Conservation (phyloP, 2,797 vertebrate genomes). For the Sandelia bainsii region DNA sequence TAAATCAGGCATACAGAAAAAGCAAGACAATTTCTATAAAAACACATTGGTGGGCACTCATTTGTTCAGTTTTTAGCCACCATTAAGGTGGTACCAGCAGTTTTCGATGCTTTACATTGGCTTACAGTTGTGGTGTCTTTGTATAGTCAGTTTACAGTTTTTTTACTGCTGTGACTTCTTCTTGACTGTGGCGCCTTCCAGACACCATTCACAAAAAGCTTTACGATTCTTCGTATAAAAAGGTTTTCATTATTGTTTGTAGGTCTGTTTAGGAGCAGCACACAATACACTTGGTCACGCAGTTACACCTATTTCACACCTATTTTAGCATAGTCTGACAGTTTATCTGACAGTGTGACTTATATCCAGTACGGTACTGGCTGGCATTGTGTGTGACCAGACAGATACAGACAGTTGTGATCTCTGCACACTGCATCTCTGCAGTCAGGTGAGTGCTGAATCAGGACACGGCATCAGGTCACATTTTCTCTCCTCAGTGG, state of each 20-base stretch:
- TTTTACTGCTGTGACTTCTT: slow-evolving; percentile 6
- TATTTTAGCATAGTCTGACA: background rate
- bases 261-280: background rate
- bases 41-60: background rate
- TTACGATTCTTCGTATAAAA: too few species aligned
- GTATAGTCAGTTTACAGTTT: background rate
- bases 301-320: background rate
- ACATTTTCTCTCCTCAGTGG: slow-evolving; percentile 56
- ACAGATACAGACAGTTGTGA: slow-evolving; percentile 12
- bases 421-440: slow-evolving; percentile 19
- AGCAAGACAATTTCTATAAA: background rate
- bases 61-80: too few species aligned
- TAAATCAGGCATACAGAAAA: slow-evolving; percentile 1
- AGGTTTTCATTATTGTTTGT: too few species aligned
- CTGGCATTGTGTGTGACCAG: slow-evolving; percentile 2
- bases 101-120: slow-evolving; percentile 1
- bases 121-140: background rate
- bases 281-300: background rate
- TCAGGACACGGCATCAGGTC: slow-evolving; percentile 58
- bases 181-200: too few species aligned
- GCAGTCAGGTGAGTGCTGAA: slow-evolving; percentile 39
- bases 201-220: too few species aligned
- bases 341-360: slow-evolving; percentile 2
- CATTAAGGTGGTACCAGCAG: background rate
- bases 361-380: background rate